phyloP scores from a whole-genome alignment of 2,797 vertebrate species.

The Lepidocolaptes lacrymiger region DNA sequence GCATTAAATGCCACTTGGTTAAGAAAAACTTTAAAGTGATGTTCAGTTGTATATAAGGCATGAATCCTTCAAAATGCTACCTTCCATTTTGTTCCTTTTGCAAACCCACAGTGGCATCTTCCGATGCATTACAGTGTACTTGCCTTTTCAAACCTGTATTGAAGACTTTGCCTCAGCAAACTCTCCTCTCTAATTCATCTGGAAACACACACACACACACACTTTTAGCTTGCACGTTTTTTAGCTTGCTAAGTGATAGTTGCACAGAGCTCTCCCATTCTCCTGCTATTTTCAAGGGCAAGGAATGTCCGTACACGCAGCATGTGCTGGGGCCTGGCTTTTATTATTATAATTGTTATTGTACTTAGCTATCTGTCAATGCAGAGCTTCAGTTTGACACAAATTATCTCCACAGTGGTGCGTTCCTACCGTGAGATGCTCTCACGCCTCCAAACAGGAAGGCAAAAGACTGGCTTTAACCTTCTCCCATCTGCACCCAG shows the following conservation, averaged over 20 bases:
- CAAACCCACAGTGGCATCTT: not conserved
- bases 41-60: not conserved
- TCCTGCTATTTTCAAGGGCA: conserved; percentile 51
- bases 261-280: not conserved
- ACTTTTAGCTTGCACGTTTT: not conserved
- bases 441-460: not conserved
- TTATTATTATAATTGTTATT: conserved; percentile 65
- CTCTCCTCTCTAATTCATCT: not conserved
- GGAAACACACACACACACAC: accelerated
- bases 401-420: conserved; percentile 19
- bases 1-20: not conserved
- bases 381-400: conserved; percentile 39
- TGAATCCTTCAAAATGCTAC: not conserved
- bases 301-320: not conserved
- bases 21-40: not conserved
- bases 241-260: not conserved
- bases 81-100: not conserved
- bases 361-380: conserved; percentile 54
- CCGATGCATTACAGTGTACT: not conserved
- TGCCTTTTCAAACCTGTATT: not conserved
- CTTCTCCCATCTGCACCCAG: conserved; percentile 2
- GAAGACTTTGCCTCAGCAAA: not conserved
- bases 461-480: conserved; percentile 14
- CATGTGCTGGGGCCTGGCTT: conserved; percentile 18
- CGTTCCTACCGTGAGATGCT: not conserved